Percentiles rank a stretch among this genome's conserved stretches.
Evolutionary conservation across 1,140 invertebrate genomes (phyloP).

Genomic region (Drosophila yakuba): DNA sequence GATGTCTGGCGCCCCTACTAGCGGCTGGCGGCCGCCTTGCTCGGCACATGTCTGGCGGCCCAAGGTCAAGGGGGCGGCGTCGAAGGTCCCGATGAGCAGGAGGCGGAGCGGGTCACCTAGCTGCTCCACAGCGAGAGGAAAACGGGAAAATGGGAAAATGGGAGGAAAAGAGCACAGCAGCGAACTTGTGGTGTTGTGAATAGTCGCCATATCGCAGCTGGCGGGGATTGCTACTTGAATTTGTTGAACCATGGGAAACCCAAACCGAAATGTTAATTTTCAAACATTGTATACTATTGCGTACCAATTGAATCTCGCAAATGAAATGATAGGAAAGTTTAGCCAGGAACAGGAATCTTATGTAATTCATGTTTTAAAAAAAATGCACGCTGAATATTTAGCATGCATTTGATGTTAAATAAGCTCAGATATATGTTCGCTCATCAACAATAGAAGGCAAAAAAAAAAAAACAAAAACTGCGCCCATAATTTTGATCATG

Average conservation of each 20-base stretch:
- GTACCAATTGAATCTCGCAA: no score
- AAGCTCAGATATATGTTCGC: no score
- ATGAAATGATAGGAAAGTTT: no score
- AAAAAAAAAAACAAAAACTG: no score
- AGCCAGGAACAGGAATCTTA: no score
- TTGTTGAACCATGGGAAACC: neutral
- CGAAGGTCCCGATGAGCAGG: neutral
- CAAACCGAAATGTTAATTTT: neutral
- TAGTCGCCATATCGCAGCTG: slow-evolving; percentile 62
- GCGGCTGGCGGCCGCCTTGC: slow-evolving; percentile 81
- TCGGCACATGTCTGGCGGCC: slow-evolving; percentile 69
- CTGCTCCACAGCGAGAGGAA: neutral
- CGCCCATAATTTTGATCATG: no score
- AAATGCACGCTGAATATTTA: no score
- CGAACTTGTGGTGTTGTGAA: slow-evolving; percentile 37
- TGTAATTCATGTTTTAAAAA: no score
- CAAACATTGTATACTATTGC: no score
- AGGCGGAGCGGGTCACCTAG: neutral
- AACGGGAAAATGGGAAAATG: neutral
- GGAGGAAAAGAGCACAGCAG: neutral
- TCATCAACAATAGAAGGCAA: no score
- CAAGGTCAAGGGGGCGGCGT: slow-evolving; percentile 22
- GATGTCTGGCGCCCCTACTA: slow-evolving; percentile 85
- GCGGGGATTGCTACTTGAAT: slow-evolving; percentile 32
- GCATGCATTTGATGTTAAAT: no score